Conservation (phyloP, 2,797 vertebrate genomes). For the Chaetodon trifasciatus region DNA sequence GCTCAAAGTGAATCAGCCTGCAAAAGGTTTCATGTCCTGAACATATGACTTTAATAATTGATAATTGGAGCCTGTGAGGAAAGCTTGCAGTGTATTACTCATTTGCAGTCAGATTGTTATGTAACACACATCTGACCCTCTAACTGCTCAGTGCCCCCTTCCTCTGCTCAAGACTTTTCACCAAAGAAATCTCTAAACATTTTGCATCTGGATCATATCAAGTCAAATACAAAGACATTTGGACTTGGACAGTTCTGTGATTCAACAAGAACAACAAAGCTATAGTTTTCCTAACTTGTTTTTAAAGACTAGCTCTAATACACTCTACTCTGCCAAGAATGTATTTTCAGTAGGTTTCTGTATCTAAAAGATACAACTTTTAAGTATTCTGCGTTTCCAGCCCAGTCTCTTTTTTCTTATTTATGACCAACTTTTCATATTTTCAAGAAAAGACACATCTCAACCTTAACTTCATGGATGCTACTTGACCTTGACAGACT, state of each 20-base stretch:
- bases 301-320: neutral
- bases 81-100: constrained; percentile 44
- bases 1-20: neutral
- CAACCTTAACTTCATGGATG: neutral
- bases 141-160: constrained; percentile 10
- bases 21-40: constrained; percentile 32
- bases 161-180: neutral
- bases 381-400: neutral
- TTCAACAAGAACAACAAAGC: constrained; percentile 29
- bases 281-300: neutral
- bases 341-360: neutral
- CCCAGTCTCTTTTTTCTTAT: neutral
- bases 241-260: neutral
- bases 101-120: constrained; percentile 35
- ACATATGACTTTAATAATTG: constrained; percentile 61
- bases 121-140: constrained; percentile 29
- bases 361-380: neutral
- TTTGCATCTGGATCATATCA: constrained; percentile 58
- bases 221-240: constrained; percentile 13
- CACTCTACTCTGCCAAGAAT: neutral
- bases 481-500: neutral
- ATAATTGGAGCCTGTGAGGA: constrained; percentile 31
- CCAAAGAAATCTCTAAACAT: neutral
- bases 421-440: neutral
- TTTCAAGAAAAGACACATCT: neutral